Base-by-base conservation (phyloP, 2,797 vertebrate genomes). In the Enteromius anoplus region DNA sequence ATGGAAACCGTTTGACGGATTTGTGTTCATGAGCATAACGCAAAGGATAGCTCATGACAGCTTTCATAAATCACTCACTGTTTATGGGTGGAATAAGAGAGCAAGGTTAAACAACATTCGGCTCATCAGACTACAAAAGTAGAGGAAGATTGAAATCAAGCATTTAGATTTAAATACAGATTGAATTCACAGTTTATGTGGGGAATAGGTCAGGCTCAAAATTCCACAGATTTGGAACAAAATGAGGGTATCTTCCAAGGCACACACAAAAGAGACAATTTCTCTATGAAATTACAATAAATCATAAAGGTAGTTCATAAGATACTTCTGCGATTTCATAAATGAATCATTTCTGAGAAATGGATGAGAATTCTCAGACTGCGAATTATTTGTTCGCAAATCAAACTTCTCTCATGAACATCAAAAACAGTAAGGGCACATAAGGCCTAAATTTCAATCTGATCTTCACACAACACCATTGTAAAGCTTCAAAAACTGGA, bases 11-110 rank as follows among this genome's bases (percentile, higher is more conserved):
- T 51, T 76, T 49, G 71, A 72, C 73, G 70, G 79, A 84, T 84
- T 84, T 86, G 85, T 86, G 85, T 78, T 84, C 62, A 51, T 75
- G 70, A 84, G 73, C 68, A 78, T 78, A 84, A 77, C 58, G 17
- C n/a, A 73, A 72, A 81, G 66, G 79, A 84, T 58, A 17, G 66
- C 40, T 68, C 17, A 45, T 81, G 82, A 77, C 82, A 86, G 82
- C 29, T 19, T 81, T 72, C 78, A 86, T 86, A 84, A 86, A 84
- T 86, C 85, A 84, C 77, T 76, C 60, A 14, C 21, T 68, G 78
- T 86, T 86, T 86, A 86, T 68, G 73, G 55, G n/a, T 51, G 60
- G 62, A 84, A 78, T 69, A 77, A 72, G 73, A 80, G 70, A 68
- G 78, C 49, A 68, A 81, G 78, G 78, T 84, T 84, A 86, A 81